These are phyloP conservation scores for Lomographa bimaculata DNA, from an alignment of 2,888 invertebrate species.

Conservation along the genomic window DNA sequence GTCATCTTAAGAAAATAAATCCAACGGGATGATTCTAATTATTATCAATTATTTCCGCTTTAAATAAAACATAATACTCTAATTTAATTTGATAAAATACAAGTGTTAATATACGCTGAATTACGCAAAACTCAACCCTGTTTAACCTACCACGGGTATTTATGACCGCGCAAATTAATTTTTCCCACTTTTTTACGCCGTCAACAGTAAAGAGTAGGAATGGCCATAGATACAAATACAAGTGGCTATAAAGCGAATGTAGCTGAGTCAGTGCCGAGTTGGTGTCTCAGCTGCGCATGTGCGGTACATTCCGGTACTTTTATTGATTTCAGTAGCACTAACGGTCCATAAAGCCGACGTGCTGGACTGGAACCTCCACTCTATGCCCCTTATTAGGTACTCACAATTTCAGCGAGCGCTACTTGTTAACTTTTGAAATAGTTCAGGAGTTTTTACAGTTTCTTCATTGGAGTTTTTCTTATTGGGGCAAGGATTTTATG, in stretches of 20 bases:
- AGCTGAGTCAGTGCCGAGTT: slow-evolving; percentile 76
- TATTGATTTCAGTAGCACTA: slow-evolving; percentile 89
- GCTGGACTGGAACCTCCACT: slow-evolving; percentile 74
- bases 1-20: slow-evolving; percentile 46
- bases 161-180: slow-evolving; percentile 65
- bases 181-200: slow-evolving; percentile 64
- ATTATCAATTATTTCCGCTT: slow-evolving; percentile 36
- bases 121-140: slow-evolving; percentile 47
- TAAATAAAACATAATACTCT: too few species aligned
- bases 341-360: slow-evolving; percentile 83
- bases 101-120: slow-evolving; percentile 8
- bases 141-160: slow-evolving; percentile 46
- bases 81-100: too few species aligned
- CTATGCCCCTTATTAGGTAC: slow-evolving; percentile 79
- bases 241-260: slow-evolving; percentile 82
- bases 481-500: slow-evolving; percentile 24
- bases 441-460: slow-evolving; percentile 35
- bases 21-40: slow-evolving; percentile 34
- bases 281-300: slow-evolving; percentile 72
- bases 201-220: slow-evolving; percentile 76
- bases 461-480: slow-evolving; percentile 42
- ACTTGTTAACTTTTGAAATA: slow-evolving; percentile 76
- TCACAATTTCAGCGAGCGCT: slow-evolving; percentile 69
- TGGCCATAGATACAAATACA: slow-evolving; percentile 81
- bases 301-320: slow-evolving; percentile 85